These are phyloP conservation scores for Leptopilina myrica DNA, from an alignment of 2,888 invertebrate species.

Conservation along the genomic window DNA sequence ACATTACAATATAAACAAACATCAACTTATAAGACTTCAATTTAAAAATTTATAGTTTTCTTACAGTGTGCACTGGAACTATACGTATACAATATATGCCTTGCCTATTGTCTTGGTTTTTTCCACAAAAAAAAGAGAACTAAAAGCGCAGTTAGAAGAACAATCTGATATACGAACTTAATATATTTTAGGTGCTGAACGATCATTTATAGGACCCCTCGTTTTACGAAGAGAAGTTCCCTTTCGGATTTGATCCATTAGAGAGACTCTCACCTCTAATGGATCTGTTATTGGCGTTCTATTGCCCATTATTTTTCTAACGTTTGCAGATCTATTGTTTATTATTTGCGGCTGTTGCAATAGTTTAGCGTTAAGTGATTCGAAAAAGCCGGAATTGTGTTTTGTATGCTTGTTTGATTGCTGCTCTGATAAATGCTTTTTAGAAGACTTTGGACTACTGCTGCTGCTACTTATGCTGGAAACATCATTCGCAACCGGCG, in stretches of 20 bases:
- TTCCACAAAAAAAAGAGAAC: too few species aligned
- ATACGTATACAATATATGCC: too few species aligned
- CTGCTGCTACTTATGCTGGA: constrained; percentile 52
- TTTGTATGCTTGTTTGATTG: constrained; percentile 77
- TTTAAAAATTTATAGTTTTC: too few species aligned
- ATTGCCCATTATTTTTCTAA: constrained; percentile 74
- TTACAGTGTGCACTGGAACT: too few species aligned
- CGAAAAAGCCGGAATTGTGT: constrained; percentile 81
- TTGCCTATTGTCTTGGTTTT: too few species aligned
- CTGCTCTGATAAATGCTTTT: constrained; percentile 76
- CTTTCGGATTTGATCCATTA: constrained; percentile 96
- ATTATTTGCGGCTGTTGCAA: too few species aligned
- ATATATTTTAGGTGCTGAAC: constrained; percentile 92
- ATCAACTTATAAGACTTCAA: too few species aligned
- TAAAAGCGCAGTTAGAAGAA: too few species aligned
- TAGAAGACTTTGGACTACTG: constrained; percentile 68
- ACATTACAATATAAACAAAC: too few species aligned
- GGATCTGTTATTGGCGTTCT: constrained; percentile 74
- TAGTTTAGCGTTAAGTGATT: constrained; percentile 68
- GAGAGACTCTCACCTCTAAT: constrained; percentile 81
- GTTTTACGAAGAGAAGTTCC: constrained; percentile 90
- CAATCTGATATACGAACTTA: constrained; percentile 64
- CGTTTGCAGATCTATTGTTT: constrained; percentile 60
- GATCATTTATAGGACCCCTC: constrained; percentile 85
- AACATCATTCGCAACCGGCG: constrained; percentile 53